These are phyloP conservation scores for Stegostoma tigrinum DNA, from an alignment of 2,113 vertebrate genomes.

Conservation along the genomic window DNA sequence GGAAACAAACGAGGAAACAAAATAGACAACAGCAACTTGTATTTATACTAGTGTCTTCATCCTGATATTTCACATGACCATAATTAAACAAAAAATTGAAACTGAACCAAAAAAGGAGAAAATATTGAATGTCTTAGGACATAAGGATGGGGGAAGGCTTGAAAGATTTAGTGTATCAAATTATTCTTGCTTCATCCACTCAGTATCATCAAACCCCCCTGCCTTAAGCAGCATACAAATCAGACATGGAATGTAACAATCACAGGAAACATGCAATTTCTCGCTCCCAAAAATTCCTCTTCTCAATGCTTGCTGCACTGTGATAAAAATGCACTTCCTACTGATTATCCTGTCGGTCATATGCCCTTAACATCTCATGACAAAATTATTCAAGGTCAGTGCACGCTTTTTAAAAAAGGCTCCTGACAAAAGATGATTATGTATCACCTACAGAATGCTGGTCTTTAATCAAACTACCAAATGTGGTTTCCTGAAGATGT, in stretches of 20 bases:
- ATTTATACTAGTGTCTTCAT: neutral
- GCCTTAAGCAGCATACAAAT: neutral
- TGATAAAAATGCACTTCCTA: conserved; percentile 6
- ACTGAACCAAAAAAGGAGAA: neutral
- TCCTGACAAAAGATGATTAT: neutral
- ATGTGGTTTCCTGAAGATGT: neutral
- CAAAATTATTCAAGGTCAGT: neutral
- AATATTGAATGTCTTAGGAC: neutral
- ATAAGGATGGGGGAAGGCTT: neutral
- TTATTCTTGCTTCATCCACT: neutral
- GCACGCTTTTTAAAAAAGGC: neutral
- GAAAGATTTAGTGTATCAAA: neutral
- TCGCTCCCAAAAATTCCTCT: conserved; percentile 51
- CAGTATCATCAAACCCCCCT: neutral
- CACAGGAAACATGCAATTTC: conserved; percentile 54
- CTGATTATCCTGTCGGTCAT: neutral
- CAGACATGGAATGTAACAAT: conserved; percentile 48
- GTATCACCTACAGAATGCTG: neutral
- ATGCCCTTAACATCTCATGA: neutral
- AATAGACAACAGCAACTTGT: neutral
- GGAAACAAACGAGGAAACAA: neutral
- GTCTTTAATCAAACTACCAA: neutral
- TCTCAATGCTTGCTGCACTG: conserved; percentile 47
- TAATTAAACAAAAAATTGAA: neutral
- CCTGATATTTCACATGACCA: neutral